Evolutionary conservation across 2,888 invertebrate species (phyloP), one percentile per base, ranked within the genome.

Genomic region (Taenaris catops): DNA sequence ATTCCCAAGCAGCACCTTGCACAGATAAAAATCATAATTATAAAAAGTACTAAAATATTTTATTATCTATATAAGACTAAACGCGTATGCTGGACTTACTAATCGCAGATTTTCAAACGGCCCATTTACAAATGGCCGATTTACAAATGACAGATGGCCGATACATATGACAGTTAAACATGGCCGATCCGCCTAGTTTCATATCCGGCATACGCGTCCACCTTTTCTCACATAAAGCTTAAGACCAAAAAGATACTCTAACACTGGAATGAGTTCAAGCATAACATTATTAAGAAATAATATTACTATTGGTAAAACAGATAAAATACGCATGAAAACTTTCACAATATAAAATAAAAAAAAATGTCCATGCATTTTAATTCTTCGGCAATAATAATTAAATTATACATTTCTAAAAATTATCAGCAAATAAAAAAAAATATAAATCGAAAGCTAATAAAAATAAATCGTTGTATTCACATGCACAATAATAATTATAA

Each of bases 241-340:
- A 79, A 53, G 67, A 65, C 73, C 64, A 34, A 75, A 65, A 65
- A 55, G 47, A 67, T 67, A 71, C 59, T 53, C 72, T 75, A 76
- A 69, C n/a, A 76, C 72, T 86, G 84, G 84, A 86, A 86, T 86
- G 84, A 75, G 63, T 68, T 59, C 59, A 72, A 69, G 74, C 71
- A 74, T 72, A 69, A 64, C 54, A 70, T 62, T 64, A 68, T 51
- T 59, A 57, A 65, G 56, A 61, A 58, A 55, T 55, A 57, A 58
- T 7, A 25, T 23, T 33, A 29, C 33, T 34, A 58, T 58, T 56
- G 55, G 55, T 48, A 53, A 32, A 53, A 54, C 51, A 50, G 52
- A 39, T 34, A 41, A 36, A 40, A 34, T 40, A 42, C 18, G 32
- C 34, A 31, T 36, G 23, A 35, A 25, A 34, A 34, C 18, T 33